Percentiles rank a stretch among this genome's conserved stretches.
These are phyloP conservation scores for Thunnus maccoyii DNA, from an alignment of 2,113 vertebrate species.

Conservation along the genomic window DNA sequence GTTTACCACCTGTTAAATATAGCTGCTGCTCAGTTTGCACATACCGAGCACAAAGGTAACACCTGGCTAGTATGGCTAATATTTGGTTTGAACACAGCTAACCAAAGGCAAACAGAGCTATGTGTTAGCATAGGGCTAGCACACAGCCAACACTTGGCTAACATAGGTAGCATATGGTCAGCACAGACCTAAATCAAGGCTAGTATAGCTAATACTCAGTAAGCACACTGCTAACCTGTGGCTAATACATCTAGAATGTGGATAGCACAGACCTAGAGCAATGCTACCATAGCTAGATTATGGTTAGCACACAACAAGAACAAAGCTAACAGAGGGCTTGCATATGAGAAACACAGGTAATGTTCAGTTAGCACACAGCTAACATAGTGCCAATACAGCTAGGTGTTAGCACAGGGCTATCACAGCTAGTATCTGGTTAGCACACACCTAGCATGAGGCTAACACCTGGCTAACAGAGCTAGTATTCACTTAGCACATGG, in stretches of 20 bases:
- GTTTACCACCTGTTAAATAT: conserved; percentile 5
- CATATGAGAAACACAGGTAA: too few species aligned
- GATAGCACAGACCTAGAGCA: too few species aligned
- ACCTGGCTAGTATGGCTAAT: not conserved
- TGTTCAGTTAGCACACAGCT: not conserved
- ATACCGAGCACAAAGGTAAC: not conserved
- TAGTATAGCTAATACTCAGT: too few species aligned
- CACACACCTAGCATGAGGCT: not conserved
- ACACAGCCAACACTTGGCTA: not conserved
- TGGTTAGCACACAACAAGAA: conserved; percentile 12
- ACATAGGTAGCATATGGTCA: not conserved
- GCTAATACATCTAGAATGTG: not conserved
- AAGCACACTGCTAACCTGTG: conserved; percentile 14
- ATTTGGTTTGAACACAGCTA: not conserved
- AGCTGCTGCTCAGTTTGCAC: not conserved
- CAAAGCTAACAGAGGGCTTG: not conserved
- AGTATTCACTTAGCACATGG: not conserved
- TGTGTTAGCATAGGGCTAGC: conserved; percentile 24
- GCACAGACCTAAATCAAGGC: conserved; percentile 3
- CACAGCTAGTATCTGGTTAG: not conserved
- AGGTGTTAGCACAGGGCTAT: too few species aligned
- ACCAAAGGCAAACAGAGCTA: not conserved
- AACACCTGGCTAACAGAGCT: not conserved
- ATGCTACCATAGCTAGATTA: not conserved
- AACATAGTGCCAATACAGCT: too few species aligned